These are phyloP conservation scores for Dolomedes plantarius DNA, from an alignment of 2,888 invertebrate genomes.

Conservation along the genomic window DNA sequence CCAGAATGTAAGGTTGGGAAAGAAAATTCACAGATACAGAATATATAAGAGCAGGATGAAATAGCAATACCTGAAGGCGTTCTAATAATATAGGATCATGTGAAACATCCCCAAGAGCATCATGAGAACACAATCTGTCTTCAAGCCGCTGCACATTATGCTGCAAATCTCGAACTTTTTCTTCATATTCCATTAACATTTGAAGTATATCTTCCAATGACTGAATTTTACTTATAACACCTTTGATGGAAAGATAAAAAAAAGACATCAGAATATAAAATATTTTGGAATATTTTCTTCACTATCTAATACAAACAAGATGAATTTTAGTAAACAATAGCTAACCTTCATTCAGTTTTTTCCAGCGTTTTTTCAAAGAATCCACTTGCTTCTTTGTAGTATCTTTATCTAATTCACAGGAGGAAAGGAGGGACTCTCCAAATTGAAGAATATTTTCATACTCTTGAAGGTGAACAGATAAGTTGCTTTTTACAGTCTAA, in stretches of 20 bases:
- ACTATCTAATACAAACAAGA: too few relatives aligned
- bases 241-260: constrained; percentile 70
- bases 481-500: constrained; percentile 88
- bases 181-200: constrained; percentile 86
- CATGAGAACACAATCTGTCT: constrained; percentile 87
- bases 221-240: constrained; percentile 85
- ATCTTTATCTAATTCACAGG: constrained; percentile 94
- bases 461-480: constrained; percentile 96
- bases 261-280: neutral
- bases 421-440: constrained; percentile 90
- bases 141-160: constrained; percentile 91
- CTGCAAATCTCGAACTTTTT: constrained; percentile 88
- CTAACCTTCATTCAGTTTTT: constrained; percentile 82
- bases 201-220: constrained; percentile 86
- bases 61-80: constrained; percentile 85
- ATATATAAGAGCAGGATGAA: too few relatives aligned
- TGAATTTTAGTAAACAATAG: neutral
- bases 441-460: constrained; percentile 90
- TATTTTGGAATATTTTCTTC: neutral
- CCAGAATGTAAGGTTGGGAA: too few relatives aligned
- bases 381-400: constrained; percentile 88
- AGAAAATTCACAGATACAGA: too few relatives aligned
- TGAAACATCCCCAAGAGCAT: constrained; percentile 86
- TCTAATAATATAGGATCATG: constrained; percentile 83
- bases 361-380: constrained; percentile 91